These are phyloP conservation scores for Tauraco erythrolophus DNA, from an alignment of 2,113 vertebrate species.

Conservation along the genomic window DNA sequence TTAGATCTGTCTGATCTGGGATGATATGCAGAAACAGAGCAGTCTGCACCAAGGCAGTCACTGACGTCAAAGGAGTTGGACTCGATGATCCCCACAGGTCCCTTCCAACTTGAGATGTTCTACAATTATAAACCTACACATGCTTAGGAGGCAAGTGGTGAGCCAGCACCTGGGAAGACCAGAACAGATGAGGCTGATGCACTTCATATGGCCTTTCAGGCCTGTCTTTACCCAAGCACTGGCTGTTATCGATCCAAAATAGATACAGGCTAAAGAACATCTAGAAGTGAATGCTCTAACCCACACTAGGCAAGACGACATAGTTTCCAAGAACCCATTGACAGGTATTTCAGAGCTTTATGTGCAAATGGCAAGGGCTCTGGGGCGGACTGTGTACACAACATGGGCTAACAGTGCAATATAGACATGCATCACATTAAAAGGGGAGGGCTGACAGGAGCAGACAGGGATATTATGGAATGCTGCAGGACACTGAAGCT, in stretches of 20 bases:
- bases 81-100: not conserved
- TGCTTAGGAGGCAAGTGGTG: not conserved
- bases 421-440: rapidly evolving
- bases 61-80: not conserved
- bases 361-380: not conserved
- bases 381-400: rapidly evolving
- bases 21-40: not conserved
- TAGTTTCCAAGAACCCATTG: rapidly evolving
- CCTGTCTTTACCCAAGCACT: not conserved
- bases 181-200: rapidly evolving
- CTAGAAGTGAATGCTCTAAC: not conserved
- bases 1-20: not conserved
- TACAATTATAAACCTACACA: rapidly evolving
- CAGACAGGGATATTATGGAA: not conserved
- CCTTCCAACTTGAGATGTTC: not conserved
- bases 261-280: not conserved
- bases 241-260: not conserved
- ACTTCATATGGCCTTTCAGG: not conserved
- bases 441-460: not conserved
- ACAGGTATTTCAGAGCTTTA: not conserved
- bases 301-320: not conserved
- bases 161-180: not conserved
- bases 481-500: not conserved
- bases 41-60: not conserved
- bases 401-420: not conserved